A percentile compares a stretch with the other conserved stretches of the same genome.
These are phyloP conservation scores for Heliconius cydno DNA, from an alignment of 2,888 invertebrate genomes.

Conservation along the genomic window DNA sequence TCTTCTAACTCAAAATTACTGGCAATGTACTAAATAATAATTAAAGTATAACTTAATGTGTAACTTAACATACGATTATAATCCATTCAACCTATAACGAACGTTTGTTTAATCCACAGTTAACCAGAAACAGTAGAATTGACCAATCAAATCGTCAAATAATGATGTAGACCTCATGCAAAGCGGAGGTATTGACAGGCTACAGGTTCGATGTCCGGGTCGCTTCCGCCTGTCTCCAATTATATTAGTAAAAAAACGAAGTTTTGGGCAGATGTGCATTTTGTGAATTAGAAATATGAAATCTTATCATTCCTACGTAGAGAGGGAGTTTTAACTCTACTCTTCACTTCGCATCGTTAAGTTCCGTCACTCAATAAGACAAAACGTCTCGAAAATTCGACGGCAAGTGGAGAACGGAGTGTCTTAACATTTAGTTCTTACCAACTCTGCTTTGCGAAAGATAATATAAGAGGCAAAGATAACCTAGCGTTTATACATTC, in stretches of 20 bases:
- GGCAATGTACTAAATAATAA: not conserved
- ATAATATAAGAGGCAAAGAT: not conserved
- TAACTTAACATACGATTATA: not conserved
- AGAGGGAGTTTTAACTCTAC: too few species aligned
- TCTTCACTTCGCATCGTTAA: not conserved
- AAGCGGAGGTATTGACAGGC: constrained; percentile 77
- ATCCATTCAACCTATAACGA: not conserved
- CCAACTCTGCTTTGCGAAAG: not conserved
- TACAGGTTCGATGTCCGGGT: constrained; percentile 72
- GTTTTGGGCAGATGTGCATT: constrained; percentile 20
- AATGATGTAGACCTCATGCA: constrained; percentile 79
- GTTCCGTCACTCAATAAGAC: not conserved
- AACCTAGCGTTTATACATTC: not conserved
- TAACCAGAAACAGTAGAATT: constrained; percentile 47
- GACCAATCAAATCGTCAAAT: constrained; percentile 57
- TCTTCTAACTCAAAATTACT: too few species aligned
- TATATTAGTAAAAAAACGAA: constrained; percentile 45
- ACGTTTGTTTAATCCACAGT: constrained; percentile 32
- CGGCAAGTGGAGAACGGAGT: not conserved
- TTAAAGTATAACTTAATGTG: too few species aligned
- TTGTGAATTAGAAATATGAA: constrained; percentile 16
- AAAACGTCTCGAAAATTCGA: too few species aligned
- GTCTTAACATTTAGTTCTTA: not conserved
- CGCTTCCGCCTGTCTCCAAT: constrained; percentile 67
- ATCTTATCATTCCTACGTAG: not conserved